phyloP scores from a whole-genome alignment of 2,888 invertebrate species.

The Arctia plantaginis region DNA sequence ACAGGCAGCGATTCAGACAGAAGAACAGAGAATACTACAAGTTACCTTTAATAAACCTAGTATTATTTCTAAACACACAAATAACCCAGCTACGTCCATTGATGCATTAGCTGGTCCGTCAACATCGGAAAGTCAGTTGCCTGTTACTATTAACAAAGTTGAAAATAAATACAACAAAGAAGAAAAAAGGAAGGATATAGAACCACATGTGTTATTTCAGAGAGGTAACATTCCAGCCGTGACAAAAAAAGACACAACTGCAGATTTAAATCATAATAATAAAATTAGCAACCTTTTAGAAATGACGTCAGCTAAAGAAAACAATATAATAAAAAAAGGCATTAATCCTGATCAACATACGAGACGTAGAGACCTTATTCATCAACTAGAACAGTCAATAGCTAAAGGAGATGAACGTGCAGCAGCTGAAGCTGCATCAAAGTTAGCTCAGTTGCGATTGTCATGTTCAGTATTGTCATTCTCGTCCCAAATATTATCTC shows the following conservation, averaged over 20 bases:
- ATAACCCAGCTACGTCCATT: not conserved
- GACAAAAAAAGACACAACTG: conserved; percentile 12
- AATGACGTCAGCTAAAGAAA: conserved; percentile 22
- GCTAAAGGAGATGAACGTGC: conserved; percentile 91
- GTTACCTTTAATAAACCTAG: not conserved
- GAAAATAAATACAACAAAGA: conserved; percentile 23
- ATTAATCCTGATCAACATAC: conserved; percentile 64
- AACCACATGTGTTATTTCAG: conserved; percentile 10
- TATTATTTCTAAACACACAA: conserved; percentile 7
- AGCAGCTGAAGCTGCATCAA: conserved; percentile 91
- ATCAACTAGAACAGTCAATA: conserved; percentile 92
- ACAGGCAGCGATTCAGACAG: conserved; percentile 1
- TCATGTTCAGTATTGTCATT: conserved; percentile 89
- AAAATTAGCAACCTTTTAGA: conserved; percentile 9
- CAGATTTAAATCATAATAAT: conserved; percentile 11
- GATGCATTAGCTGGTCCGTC: conserved; percentile 16
- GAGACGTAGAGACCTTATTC: conserved; percentile 83
- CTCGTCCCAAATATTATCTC: conserved; percentile 77
- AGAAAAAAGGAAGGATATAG: conserved; percentile 17
- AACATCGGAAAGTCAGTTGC: conserved; percentile 22
- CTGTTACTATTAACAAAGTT: conserved; percentile 14
- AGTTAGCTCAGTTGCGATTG: conserved; percentile 91
- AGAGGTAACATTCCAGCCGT: conserved; percentile 4
- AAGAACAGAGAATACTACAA: conserved; percentile 9
- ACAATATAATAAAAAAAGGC: conserved; percentile 18